Conservation (phyloP, 1,140 invertebrate species). For the Cydia splendana region DNA sequence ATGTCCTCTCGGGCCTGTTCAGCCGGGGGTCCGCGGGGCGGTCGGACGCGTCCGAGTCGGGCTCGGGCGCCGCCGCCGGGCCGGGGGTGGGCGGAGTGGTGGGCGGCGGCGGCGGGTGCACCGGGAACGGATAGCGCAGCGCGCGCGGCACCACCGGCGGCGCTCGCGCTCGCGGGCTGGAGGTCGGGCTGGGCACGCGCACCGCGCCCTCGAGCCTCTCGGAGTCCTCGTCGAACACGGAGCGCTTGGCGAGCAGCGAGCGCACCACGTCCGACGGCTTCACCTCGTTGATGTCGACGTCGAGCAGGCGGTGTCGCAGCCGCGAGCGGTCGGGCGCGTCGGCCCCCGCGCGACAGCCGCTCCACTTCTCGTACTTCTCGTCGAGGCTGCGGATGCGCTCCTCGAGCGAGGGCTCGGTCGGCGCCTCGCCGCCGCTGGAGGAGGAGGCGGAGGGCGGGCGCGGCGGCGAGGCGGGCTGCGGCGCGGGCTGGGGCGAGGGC, state of each 20-base stretch:
- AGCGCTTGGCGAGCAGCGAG: conserved; percentile 93
- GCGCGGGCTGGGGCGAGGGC: conserved; percentile 64
- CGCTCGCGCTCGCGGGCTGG: conserved; percentile 56
- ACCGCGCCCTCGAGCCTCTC: conserved; percentile 93
- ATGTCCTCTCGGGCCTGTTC: conserved; percentile 44
- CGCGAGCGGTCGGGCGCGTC: conserved; percentile 77
- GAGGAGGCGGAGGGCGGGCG: conserved; percentile 79
- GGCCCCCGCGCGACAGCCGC: conserved; percentile 82
- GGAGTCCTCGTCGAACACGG: conserved; percentile 97
- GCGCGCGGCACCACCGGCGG: conserved; percentile 79
- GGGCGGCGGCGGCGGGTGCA: conserved; percentile 82
- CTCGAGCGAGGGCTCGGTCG: conserved; percentile 86
- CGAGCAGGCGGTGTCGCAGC: conserved; percentile 85
- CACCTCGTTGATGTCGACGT: conserved; percentile 87
- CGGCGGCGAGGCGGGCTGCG: conserved; percentile 65
- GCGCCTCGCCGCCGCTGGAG: conserved; percentile 81
- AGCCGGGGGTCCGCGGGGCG: conserved; percentile 51
- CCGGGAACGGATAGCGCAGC: conserved; percentile 90
- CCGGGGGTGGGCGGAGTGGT: conserved; percentile 78
- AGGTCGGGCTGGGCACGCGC: conserved; percentile 70
- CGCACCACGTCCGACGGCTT: conserved; percentile 97
- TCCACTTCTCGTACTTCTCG: conserved; percentile 96
- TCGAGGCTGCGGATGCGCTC: conserved; percentile 93
- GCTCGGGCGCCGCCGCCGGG: conserved; percentile 71
- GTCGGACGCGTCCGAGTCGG: conserved; percentile 84